Evolutionary conservation across 2,113 vertebrate species (phyloP), one percentile per base, ranked within the genome.

Genomic region (Nycticryphes semicollaris): DNA sequence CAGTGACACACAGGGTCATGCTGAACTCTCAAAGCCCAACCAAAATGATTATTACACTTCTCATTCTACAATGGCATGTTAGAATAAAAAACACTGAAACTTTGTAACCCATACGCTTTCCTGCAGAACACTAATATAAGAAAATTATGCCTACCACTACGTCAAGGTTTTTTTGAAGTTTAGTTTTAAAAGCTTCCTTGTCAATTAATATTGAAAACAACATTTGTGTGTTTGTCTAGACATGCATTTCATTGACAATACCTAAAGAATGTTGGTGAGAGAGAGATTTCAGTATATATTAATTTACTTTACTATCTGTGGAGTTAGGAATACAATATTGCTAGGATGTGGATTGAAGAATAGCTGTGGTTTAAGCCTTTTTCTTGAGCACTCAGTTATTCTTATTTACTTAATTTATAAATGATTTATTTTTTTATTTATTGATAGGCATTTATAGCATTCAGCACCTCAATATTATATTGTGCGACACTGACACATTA

Each of bases 11-110:
- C 39, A 73, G 82, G 53, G 73, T 96, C 72, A 89, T 43, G 60
- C n/a, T 87, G 87, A 96, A 92, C 56, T 96, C 75, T 86, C 75
- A 96, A 97, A 91, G 59, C 48, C 60, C 88, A 83, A 39, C n/a
- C 35, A 94, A 95, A 89, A 89, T 30, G 12, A 54, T 64, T 92
- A 96, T 92, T 94, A 81, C 63, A 87, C 14, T 78, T 28, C 39
- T 87, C 22, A 60, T 92, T 96, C 50, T 76, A 75, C 84, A 51
- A 6, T 30, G 56, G 8, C 39, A 84, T 28, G 16, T 56, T 66
- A 80, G 74, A 74, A 95, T 33, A 31, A 79, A 79, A 91, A 54
- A 0, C 10, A 78, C 19, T 54, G 31, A 47, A 93, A 84, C 13
- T 94, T 91, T 47, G 39, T 53, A 95, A 72, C 73, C 66, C 73